phyloP scores from a whole-genome alignment of 1,140 invertebrate genomes.

The Drosophila seguyi region DNA sequence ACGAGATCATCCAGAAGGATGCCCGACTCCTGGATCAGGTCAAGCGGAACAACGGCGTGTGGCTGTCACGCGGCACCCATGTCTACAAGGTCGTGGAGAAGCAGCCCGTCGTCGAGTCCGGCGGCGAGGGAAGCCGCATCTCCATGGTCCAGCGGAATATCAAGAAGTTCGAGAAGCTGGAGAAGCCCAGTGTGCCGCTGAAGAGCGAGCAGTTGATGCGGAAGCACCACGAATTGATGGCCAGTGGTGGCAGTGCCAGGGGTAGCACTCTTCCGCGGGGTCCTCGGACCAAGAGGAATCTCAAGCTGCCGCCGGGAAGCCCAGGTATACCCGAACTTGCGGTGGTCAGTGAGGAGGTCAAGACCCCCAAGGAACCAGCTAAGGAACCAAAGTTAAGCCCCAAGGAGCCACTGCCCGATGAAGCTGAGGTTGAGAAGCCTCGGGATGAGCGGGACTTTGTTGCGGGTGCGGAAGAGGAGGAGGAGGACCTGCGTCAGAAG shows the following conservation, averaged over 20 bases:
- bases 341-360: conserved; percentile 58
- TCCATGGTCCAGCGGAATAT: conserved; percentile 85
- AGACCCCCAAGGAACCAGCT: conserved; percentile 37
- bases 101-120: neutral
- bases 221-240: conserved; percentile 68
- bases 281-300: conserved; percentile 9
- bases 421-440: conserved; percentile 2
- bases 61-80: conserved; percentile 67
- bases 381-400: conserved; percentile 31
- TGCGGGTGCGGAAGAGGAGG: conserved; percentile 2
- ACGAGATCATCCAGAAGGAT: conserved; percentile 85
- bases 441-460: conserved; percentile 1
- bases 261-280: neutral
- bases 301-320: conserved; percentile 18
- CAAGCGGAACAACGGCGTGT: conserved; percentile 80
- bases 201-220: conserved; percentile 76
- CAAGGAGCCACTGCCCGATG: conserved; percentile 2
- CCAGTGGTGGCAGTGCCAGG: neutral
- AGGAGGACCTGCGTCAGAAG: conserved; percentile 58
- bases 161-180: conserved; percentile 85
- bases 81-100: conserved; percentile 82
- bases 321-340: conserved; percentile 16
- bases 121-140: conserved; percentile 14
- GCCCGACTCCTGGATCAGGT: conserved; percentile 79
- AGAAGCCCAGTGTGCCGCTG: conserved; percentile 84